phyloP scores from a whole-genome alignment of 2,888 invertebrate genomes.

The Cistogaster globosa region DNA sequence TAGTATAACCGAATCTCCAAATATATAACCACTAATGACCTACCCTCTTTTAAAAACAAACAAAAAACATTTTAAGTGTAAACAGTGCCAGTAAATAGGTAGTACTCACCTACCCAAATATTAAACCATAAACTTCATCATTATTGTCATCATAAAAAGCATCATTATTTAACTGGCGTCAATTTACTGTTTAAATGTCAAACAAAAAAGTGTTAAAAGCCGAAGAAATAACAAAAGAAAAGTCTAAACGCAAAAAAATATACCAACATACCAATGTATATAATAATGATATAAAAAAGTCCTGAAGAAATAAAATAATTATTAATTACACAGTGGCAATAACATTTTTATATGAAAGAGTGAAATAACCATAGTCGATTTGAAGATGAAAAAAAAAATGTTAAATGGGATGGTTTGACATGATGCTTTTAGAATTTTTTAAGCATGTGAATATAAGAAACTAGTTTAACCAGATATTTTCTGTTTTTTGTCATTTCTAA shows the following conservation, averaged over 20 bases:
- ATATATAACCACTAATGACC: not conserved
- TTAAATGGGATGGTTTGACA: constrained; percentile 48
- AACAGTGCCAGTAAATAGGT: not conserved
- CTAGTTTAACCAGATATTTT: constrained; percentile 58
- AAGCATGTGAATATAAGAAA: constrained; percentile 23
- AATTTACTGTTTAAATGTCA: constrained; percentile 82
- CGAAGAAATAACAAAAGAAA: constrained; percentile 76
- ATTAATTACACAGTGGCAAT: constrained; percentile 29
- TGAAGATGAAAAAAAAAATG: constrained; percentile 52
- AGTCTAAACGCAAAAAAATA: constrained; percentile 62
- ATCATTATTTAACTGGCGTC: constrained; percentile 81
- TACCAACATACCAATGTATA: too few relatives aligned
- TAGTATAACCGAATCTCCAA: too few relatives aligned
- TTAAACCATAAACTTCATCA: constrained; percentile 37
- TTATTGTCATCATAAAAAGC: constrained; percentile 60
- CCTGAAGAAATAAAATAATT: constrained; percentile 30
- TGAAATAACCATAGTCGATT: constrained; percentile 29
- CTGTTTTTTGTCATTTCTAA: not conserved
- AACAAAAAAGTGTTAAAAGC: constrained; percentile 77
- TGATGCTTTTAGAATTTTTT: constrained; percentile 54
- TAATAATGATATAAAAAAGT: constrained; percentile 67
- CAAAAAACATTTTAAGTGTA: constrained; percentile 6
- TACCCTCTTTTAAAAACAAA: constrained; percentile 15
- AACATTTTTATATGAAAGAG: constrained; percentile 24
- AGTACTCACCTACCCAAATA: too few relatives aligned